Conservation (phyloP, 2,888 invertebrate species). For the Xanthia togata region DNA sequence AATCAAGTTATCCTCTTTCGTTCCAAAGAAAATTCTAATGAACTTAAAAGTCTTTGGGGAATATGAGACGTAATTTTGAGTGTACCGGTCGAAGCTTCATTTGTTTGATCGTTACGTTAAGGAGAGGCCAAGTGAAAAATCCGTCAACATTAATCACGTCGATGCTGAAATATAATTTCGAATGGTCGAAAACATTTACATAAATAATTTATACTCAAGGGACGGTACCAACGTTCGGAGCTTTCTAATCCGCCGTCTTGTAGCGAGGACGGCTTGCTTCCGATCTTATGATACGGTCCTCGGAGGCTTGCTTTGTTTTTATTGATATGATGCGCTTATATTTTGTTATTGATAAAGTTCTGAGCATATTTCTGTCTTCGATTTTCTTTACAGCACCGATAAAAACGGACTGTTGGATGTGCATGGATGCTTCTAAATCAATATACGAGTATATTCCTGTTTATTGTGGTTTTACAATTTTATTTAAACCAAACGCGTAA, state of each 20-base stretch:
- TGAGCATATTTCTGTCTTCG: constrained; percentile 44
- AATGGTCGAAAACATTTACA: constrained; percentile 88
- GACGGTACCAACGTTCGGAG: constrained; percentile 71
- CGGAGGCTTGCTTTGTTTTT: constrained; percentile 68
- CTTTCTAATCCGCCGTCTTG: constrained; percentile 78
- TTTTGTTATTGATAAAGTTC: constrained; percentile 54
- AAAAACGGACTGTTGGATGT: constrained; percentile 28
- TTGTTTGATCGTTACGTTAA: constrained; percentile 86
- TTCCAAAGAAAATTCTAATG: constrained; percentile 77
- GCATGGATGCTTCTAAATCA: constrained; percentile 10
- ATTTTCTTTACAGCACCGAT: constrained; percentile 49
- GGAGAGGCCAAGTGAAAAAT: constrained; percentile 86
- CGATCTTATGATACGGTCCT: constrained; percentile 69
- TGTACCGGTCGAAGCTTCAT: constrained; percentile 84
- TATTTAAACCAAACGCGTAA: background rate
- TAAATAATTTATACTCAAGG: constrained; percentile 89
- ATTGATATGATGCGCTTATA: constrained; percentile 58
- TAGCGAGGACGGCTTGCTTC: constrained; percentile 72
- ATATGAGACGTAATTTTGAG: constrained; percentile 77
- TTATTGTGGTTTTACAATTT: constrained; percentile 4
- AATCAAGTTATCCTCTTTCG: constrained; percentile 77
- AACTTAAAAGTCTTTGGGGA: constrained; percentile 74
- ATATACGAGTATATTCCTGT: background rate
- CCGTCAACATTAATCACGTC: constrained; percentile 88
- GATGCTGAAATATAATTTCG: constrained; percentile 88